Evolutionary conservation across 2,888 invertebrate species (phyloP).

Genomic region (Microctonus hyperodae): DNA sequence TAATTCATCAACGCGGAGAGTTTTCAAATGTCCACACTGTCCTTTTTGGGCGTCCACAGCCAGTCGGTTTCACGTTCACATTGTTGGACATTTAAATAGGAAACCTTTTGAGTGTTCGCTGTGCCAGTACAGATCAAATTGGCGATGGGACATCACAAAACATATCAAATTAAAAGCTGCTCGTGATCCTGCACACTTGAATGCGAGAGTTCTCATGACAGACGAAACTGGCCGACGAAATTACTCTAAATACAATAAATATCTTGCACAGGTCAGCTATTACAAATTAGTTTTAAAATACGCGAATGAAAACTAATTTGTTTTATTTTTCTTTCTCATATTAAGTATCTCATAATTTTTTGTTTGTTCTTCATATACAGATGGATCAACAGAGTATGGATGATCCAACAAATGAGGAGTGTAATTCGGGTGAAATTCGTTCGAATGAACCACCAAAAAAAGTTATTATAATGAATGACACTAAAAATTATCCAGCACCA

Average conservation of each 20-base stretch:
- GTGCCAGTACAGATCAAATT: slow-evolving; percentile 93
- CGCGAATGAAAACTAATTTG: too few relatives aligned
- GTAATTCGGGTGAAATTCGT: slow-evolving; percentile 39
- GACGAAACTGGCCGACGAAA: slow-evolving; percentile 90
- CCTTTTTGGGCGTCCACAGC: slow-evolving; percentile 93
- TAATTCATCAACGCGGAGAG: slow-evolving; percentile 65
- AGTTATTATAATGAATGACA: slow-evolving; percentile 45
- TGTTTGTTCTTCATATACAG: background rate
- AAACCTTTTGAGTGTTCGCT: slow-evolving; percentile 95
- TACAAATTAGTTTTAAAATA: slow-evolving; percentile 59
- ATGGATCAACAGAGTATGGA: slow-evolving; percentile 40
- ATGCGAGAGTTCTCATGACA: slow-evolving; percentile 86
- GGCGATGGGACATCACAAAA: slow-evolving; percentile 97
- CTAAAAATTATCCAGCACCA: slow-evolving; percentile 42
- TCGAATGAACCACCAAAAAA: slow-evolving; percentile 50
- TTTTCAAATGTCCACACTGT: slow-evolving; percentile 92
- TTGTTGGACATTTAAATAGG: slow-evolving; percentile 90
- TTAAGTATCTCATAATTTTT: too few relatives aligned
- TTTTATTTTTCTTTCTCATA: slow-evolving; percentile 9
- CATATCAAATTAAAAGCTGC: slow-evolving; percentile 91
- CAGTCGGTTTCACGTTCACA: slow-evolving; percentile 91
- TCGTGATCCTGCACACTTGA: slow-evolving; percentile 81
- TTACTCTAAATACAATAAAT: slow-evolving; percentile 92
- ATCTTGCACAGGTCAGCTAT: slow-evolving; percentile 73
- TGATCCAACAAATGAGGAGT: slow-evolving; percentile 50